Evolutionary conservation across 2,888 invertebrate species (phyloP), one percentile per base, ranked within the genome.

Genomic region (Cephus sareptanus): DNA sequence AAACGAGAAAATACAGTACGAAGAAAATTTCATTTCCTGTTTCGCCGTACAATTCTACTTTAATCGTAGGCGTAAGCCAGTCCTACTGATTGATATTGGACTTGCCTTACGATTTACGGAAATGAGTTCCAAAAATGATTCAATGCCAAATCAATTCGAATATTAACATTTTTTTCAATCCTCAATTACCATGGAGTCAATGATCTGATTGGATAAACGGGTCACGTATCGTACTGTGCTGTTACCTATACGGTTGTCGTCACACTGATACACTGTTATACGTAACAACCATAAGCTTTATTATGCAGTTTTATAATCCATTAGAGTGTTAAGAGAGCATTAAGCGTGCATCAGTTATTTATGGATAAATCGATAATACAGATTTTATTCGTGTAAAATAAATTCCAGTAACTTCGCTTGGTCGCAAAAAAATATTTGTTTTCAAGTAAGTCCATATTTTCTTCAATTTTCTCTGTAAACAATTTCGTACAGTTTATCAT

Each of bases 241-340:
- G 3, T 56, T 23, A 23, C 56, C 6, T 56, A 9, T 56, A 56
- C 1, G 56, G 23, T 6, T 9, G 23, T 56, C 56, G 23, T 23
- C 23, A 56, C 23, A 23, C 2, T 23, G 0, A 23, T 9, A 56
- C 56, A 56, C 6, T 56, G 56, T 1, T 23, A 56, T 9, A 56
- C 56, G 23, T 56, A 56, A 23, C 56, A 2, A 23, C 23, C 56
- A 9, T 15, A 76, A 70, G 30, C 70, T 37, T 70, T 70, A 37
- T 76, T 70, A 40, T 71, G 69, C 40, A 76, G 71, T 76, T 70
- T 70, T 33, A 30, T 12, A 70, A 76, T 76, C 69, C 69, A 76
- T 76, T 76, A 76, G 34, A 69, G 35, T 70, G 56, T 56, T 56
- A 56, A 56, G 56, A 56, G 23, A 56, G 23, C 23, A 56, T 56